Conservation (phyloP, 2,113 vertebrate genomes). For the Antechinus stuartii region DNA sequence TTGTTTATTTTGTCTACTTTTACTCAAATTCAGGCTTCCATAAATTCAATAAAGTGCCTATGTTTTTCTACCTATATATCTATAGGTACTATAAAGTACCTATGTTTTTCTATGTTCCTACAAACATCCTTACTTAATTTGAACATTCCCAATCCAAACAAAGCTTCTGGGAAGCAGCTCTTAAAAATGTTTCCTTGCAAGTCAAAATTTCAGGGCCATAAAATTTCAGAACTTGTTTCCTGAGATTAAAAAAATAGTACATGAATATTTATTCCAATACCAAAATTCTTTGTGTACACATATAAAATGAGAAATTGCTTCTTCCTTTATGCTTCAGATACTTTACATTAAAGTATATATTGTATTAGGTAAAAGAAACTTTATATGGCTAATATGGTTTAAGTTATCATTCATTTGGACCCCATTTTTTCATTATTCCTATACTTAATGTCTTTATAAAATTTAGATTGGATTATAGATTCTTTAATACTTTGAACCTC, state of each 20-base stretch:
- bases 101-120: background rate
- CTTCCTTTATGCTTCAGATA: background rate
- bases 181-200: background rate
- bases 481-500: background rate
- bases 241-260: background rate
- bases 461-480: background rate
- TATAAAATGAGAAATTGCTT: background rate
- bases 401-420: background rate
- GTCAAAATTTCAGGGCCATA: background rate
- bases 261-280: background rate
- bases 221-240: slow-evolving; percentile 1
- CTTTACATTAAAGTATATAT: background rate
- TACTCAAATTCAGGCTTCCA: background rate
- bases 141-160: background rate
- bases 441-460: background rate
- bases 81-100: background rate
- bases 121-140: background rate
- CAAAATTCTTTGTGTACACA: background rate
- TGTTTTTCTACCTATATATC: background rate
- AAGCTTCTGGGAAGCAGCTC: background rate
- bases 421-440: background rate
- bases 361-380: background rate
- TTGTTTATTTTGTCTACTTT: background rate
- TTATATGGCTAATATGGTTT: background rate
- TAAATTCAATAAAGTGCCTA: background rate